Percentiles rank a stretch among this genome's conserved stretches.
Evolutionary conservation across 2,888 invertebrate species (phyloP).

Genomic region (Fragum fragum): DNA sequence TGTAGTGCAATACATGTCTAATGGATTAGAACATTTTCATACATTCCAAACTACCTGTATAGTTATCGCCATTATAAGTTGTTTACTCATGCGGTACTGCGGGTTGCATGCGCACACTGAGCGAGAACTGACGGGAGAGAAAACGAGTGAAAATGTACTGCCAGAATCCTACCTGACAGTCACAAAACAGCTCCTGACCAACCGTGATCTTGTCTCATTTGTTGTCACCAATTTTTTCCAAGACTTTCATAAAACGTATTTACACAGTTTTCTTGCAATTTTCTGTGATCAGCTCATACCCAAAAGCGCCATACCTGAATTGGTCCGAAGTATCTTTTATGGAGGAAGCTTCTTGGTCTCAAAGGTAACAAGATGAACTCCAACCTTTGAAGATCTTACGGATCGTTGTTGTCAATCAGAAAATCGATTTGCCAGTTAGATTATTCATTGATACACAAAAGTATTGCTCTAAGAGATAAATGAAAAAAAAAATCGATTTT

Average conservation of each 20-base stretch:
- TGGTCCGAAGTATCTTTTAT: constrained; percentile 77
- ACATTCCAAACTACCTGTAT: constrained; percentile 83
- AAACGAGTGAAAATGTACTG: constrained; percentile 41
- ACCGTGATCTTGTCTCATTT: constrained; percentile 81
- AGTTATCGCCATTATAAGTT: constrained; percentile 78
- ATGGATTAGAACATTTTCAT: constrained; percentile 82
- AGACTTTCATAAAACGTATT: constrained; percentile 77
- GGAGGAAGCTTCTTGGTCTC: constrained; percentile 72
- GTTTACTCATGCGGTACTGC: constrained; percentile 77
- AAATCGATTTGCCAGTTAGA: no score
- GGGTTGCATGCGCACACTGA: constrained; percentile 80
- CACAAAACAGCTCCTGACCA: constrained; percentile 77
- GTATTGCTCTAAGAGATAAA: no score
- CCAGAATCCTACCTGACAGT: constrained; percentile 69
- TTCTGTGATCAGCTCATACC: constrained; percentile 80
- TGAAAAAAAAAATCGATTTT: no score
- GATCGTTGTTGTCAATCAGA: no score
- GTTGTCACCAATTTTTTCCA: constrained; percentile 83
- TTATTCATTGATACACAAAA: no score
- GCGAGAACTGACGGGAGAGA: constrained; percentile 72
- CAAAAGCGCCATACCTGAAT: constrained; percentile 68
- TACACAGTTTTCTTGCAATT: constrained; percentile 79
- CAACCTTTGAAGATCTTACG: no score
- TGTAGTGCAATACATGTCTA: constrained; percentile 79
- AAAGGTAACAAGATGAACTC: constrained; percentile 76